Percentiles rank a stretch among this genome's conserved stretches.
These are phyloP conservation scores for Panulirus ornatus DNA, from an alignment of 1,140 invertebrate genomes.

Conservation along the genomic window DNA sequence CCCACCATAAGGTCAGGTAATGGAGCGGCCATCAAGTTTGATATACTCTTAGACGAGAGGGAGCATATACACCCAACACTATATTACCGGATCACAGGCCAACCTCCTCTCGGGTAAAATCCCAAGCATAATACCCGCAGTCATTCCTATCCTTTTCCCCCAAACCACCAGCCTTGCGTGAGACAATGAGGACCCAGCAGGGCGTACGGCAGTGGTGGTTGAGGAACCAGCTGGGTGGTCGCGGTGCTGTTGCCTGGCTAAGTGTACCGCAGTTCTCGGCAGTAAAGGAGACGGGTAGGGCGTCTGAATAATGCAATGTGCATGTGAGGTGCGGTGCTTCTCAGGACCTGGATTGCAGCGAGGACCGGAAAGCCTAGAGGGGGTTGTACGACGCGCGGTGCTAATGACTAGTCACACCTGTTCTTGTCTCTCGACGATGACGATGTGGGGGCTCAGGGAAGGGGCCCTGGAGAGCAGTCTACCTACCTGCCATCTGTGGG, in stretches of 20 bases:
- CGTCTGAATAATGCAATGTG: not conserved
- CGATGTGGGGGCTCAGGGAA: no score
- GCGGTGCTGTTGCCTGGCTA: not conserved
- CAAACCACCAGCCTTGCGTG: not conserved
- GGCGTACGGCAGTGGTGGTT: not conserved
- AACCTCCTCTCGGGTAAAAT: not conserved
- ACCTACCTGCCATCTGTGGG: no score
- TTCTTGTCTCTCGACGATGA: no score
- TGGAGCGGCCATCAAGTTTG: not conserved
- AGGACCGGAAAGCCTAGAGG: not conserved
- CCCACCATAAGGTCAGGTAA: not conserved
- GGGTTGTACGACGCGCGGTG: not conserved
- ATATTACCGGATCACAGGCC: not conserved
- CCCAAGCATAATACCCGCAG: not conserved
- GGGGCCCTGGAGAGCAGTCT: no score
- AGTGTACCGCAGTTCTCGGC: not conserved
- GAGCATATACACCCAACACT: not conserved
- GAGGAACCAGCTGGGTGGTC: not conserved
- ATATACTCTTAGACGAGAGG: not conserved
- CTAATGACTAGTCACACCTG: no score
- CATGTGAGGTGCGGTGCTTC: not conserved
- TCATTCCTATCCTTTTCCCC: not conserved
- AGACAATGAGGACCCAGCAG: not conserved
- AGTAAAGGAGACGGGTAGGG: not conserved
- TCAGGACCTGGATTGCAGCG: not conserved